phyloP scores from a whole-genome alignment of 2,888 invertebrate genomes.

The Imbricaverruca yamaguchii region DNA sequence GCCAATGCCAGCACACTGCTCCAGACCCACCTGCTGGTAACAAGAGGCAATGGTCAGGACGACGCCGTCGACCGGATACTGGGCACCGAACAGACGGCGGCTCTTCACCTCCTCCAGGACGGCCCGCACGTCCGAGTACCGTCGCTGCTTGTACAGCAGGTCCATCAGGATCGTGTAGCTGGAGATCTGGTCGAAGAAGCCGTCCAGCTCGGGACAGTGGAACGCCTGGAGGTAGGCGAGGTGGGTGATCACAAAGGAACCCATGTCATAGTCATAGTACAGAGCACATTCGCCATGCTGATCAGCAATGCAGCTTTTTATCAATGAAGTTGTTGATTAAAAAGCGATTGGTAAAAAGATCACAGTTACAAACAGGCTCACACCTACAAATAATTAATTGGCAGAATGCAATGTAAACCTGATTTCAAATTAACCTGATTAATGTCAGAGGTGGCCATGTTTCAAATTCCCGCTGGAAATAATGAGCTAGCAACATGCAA shows the following conservation, averaged over 20 bases:
- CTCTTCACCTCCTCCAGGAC: conserved; percentile 54
- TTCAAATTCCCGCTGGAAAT: no score
- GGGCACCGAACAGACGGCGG: conserved; percentile 55
- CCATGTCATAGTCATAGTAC: background rate
- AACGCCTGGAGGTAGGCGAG: conserved; percentile 50
- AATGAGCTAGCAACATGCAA: no score
- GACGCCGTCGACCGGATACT: conserved; percentile 59
- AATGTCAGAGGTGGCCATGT: no score
- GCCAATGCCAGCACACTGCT: no score
- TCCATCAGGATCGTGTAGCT: conserved; percentile 61
- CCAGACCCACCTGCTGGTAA: conserved; percentile 54
- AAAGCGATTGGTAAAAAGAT: background rate
- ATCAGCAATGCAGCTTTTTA: background rate
- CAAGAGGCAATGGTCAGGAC: conserved; percentile 60
- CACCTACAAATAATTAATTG: background rate
- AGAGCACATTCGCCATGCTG: background rate
- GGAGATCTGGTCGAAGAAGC: conserved; percentile 64
- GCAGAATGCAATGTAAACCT: background rate
- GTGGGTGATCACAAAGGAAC: background rate
- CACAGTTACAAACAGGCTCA: background rate
- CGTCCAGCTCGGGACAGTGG: conserved; percentile 51
- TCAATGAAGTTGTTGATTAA: no score
- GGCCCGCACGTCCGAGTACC: conserved; percentile 57
- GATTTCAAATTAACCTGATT: no score
- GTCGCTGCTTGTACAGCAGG: conserved; percentile 58